Evolutionary conservation across 2,797 vertebrate genomes (phyloP).

Genomic region (Phrynocephalus vlangalii): DNA sequence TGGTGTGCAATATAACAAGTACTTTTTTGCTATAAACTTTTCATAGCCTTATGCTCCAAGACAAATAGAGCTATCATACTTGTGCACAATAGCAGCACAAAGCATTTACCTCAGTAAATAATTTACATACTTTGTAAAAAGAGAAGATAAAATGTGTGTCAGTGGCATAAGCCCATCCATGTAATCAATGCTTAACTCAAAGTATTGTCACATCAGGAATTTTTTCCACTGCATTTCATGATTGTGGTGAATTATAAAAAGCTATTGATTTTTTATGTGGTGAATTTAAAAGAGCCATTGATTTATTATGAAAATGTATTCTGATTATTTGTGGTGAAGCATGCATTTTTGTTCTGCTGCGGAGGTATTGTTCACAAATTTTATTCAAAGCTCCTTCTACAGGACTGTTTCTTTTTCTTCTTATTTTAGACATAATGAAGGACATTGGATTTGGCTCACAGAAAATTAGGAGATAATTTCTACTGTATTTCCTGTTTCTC

Average conservation of each 20-base stretch:
- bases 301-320: not conserved
- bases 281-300: constrained; percentile 20
- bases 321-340: not conserved
- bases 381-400: not conserved
- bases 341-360: not conserved
- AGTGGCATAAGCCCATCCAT: constrained; percentile 20
- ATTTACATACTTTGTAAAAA: constrained; percentile 32
- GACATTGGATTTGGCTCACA: not conserved
- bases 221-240: constrained; percentile 18
- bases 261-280: accelerated
- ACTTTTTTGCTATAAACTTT: constrained; percentile 27
- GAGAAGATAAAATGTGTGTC: not conserved
- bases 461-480: constrained; percentile 32
- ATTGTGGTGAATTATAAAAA: too few relatives aligned
- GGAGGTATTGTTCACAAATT: not conserved
- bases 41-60: constrained; percentile 40
- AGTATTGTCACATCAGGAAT: constrained; percentile 16
- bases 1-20: constrained; percentile 1
- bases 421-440: constrained; percentile 30
- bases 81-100: constrained; percentile 46
- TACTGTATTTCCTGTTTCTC: constrained; percentile 37
- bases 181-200: not conserved
- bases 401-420: constrained; percentile 10
- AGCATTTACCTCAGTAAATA: constrained; percentile 46
- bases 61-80: constrained; percentile 53